Base-by-base conservation (phyloP, 2,888 invertebrate species). In the Parascotia fuliginaria region DNA sequence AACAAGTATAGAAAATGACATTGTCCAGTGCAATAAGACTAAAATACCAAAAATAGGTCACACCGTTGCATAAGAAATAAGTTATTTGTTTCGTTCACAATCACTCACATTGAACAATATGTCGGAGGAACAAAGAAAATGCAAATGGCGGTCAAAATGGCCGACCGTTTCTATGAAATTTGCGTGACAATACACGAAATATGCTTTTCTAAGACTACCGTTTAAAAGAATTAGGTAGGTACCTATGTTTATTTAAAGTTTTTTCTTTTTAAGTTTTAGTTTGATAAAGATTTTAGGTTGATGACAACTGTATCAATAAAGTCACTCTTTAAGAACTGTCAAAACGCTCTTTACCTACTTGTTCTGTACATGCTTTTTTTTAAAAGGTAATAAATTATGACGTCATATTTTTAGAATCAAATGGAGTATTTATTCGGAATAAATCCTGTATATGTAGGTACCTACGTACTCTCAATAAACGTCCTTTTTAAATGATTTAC, bases 121-220 rank as follows among this genome's bases (percentile, higher is more conserved):
- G 43, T 44, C 12, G 28, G 50, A n/a, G n/a, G n/a, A 59, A 66
- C 67, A 66, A 66, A 56, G 46, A 24, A 42, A 54, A 66, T 66
- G 70, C 67, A 66, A 66, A 66, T 66, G 67, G 55, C 49, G 36
- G 33, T 15, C 58, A 65, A 66, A 32, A 67, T 70, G 66, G 70
- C 68, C 32, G 15, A 11, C 24, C 34, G 15, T 52, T 67, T 66
- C 59, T 66, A 55, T 40, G 54, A 45, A 52, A 66, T 66, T 66
- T 70, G 68, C 64, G 53, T 70, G 36, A 66, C 66, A 66, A 66
- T 56, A 52, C 49, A 56, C 45, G 47, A 70, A 70, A 62, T 59
- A 66, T 66, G 70, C 66, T 70, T 62, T 59, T 70, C 49, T 49
- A 52, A 54, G 63, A 62, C 66, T 66, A 70, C 66, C 64, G 66